Base-by-base conservation (phyloP, 2,113 vertebrate species). In the Anas platyrhynchos region DNA sequence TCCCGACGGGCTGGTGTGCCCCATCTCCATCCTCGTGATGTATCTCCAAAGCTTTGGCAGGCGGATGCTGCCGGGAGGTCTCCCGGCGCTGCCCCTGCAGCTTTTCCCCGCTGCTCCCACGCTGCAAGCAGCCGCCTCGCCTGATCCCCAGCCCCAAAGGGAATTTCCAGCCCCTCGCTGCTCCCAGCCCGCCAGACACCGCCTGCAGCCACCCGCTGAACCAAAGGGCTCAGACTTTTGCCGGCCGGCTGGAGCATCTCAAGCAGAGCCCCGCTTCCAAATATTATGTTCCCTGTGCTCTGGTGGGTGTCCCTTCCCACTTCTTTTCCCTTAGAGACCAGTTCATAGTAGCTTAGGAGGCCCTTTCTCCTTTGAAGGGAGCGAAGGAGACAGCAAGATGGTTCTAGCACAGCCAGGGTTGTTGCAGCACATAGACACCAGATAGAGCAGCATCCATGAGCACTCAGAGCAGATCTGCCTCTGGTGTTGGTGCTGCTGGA, bases 211-310 rank as follows among this genome's bases (percentile, higher is more conserved):
- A 68, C 44, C 9, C 21, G 1, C 29, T 2, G 5, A 77, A 83
- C 21, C 18, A 5, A 74, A 55, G 11, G 36, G 36, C 29, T 78
- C 65, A 54, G 41, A 43, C 2, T 2, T 36, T 74, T 0, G 1
- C 56, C 0, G 0, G 12, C 41, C 5, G 3, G 18, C 68, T 87
- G 74, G 0, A 0, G 38, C 8, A 2, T 38, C 38, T 83, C 1
- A 21, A n/a, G 41, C 36, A 71, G 23, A 8, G 21, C 16, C 17
- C 36, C 4, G 0, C 12, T 11, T 62, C 56, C 76, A 43, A 68
- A 32, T 4, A 2, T 3, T 25, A 20, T 15, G 73, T 54, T 69
- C 23, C 22, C 15, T 26, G 6, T 14, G 6, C 4, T 13, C 65
- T 67, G 16, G 15, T 0, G 8, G 16, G 23, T 72, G 38, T 3